Evolutionary conservation across 35 echinoderm and acorn worm genomes (phyloP), one percentile per base, ranked within the genome.

Genomic region (Lytechinus pictus): DNA sequence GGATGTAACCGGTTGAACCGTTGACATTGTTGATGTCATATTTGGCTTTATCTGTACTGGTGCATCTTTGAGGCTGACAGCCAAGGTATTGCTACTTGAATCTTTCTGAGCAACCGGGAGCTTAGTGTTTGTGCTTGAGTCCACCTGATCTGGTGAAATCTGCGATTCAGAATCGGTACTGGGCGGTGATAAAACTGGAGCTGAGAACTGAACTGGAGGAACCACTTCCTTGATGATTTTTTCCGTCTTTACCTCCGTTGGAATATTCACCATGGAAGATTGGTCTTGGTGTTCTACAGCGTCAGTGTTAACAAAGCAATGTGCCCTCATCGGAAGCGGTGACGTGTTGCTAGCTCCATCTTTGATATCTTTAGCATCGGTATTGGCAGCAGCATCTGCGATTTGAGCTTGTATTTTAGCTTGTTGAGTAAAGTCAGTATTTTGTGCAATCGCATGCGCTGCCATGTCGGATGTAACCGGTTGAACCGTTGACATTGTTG

Each of bases 111-210:
- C 6, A 24, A 24, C 21, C n/a, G 66, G 66, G 19, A 79, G 9
- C 52, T 93, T 55, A 27, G 92, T 93, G 55, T 93, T 93, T n/a
- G 92, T 93, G 88, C 88, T 90, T 4, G 88, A 90, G 88, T 90
- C 88, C 14, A 3, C 10, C 14, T 90, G 88, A 5, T 90, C 88
- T 52, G 92, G 54, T 57, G 28, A 27, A 54, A 93, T 28, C 53
- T 55, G 55, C 13, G 55, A 53, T 27, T 16, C 92, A 55, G 53
- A 19, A 55, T 93, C 92, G 24, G 29, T 8, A 57, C 16, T 55
- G 8, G 28, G 14, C 24, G 92, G 54, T 4, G 54, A 28, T n/a
- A 93, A 93, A 93, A 93, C 92, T 27, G 92, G 54, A 57, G 92
- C 29, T n/a, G 92, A 33, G 27, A 93, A 93, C 54, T 93, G 53